Percentiles rank a stretch among this genome's conserved stretches.
These are phyloP conservation scores for Ceryle rudis DNA, from an alignment of 2,797 vertebrate species.

Conservation along the genomic window DNA sequence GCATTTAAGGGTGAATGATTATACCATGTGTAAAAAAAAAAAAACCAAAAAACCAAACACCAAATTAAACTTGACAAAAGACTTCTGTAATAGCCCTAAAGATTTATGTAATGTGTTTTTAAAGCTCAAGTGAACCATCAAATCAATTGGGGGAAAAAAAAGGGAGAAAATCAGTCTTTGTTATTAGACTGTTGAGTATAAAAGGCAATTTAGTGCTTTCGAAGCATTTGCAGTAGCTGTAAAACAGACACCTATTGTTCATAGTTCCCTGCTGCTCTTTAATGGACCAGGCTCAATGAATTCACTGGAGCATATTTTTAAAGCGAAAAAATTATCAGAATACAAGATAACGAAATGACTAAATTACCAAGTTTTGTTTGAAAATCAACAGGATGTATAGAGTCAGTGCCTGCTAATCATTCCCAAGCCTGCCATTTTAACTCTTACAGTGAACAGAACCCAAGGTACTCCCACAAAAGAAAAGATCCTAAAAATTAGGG, in stretches of 20 bases:
- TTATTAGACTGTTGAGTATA: slow-evolving; percentile 68
- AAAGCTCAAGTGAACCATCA: slow-evolving; percentile 68
- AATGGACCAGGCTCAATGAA: slow-evolving; percentile 40
- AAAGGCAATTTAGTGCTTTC: slow-evolving; percentile 72
- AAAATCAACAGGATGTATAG: not conserved
- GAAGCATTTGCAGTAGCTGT: slow-evolving; percentile 61
- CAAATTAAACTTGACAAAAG: slow-evolving; percentile 64
- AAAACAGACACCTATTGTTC: slow-evolving; percentile 72
- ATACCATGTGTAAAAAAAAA: not conserved
- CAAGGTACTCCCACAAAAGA: not conserved
- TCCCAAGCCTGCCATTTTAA: not conserved
- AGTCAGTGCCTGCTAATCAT: not conserved
- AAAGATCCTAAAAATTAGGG: not conserved
- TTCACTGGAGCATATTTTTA: not conserved
- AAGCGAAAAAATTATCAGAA: not conserved
- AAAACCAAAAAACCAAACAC: not conserved
- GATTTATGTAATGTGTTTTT: slow-evolving; percentile 69
- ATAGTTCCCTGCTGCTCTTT: slow-evolving; percentile 32
- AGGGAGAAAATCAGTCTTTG: slow-evolving; percentile 61
- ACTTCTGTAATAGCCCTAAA: slow-evolving; percentile 58
- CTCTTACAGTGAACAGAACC: not conserved
- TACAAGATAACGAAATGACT: not conserved
- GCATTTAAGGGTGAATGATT: slow-evolving; percentile 17
- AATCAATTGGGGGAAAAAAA: slow-evolving; percentile 38
- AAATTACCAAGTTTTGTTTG: not conserved